phyloP scores from a whole-genome alignment of 2,113 vertebrate species.

The Saiga tatarica region DNA sequence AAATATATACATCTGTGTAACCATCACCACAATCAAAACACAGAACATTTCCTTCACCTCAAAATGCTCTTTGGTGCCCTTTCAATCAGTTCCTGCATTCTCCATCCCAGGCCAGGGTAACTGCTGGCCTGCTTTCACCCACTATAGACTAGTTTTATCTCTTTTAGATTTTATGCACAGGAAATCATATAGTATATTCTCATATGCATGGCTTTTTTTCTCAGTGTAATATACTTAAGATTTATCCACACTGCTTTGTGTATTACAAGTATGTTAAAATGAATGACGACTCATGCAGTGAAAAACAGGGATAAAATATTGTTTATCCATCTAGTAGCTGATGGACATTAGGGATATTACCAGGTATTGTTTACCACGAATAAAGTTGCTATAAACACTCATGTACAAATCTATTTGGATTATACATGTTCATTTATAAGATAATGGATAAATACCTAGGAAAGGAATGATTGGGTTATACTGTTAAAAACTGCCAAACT shows the following conservation, averaged over 20 bases:
- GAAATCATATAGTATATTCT: neutral
- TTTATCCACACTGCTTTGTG: neutral
- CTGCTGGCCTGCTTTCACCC: neutral
- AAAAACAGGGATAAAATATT: neutral
- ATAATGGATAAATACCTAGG: neutral
- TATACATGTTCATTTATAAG: neutral
- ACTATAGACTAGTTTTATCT: neutral
- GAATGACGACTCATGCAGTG: neutral
- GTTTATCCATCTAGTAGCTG: neutral
- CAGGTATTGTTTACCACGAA: neutral
- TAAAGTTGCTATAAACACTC: neutral
- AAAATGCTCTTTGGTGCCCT: neutral
- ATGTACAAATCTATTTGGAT: neutral
- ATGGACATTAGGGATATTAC: neutral
- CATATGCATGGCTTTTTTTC: constrained; percentile 6
- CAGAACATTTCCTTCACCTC: neutral
- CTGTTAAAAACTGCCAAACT: neutral
- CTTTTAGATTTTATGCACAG: neutral
- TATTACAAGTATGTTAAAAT: neutral
- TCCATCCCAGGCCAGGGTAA: neutral
- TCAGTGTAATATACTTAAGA: neutral
- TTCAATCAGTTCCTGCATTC: neutral
- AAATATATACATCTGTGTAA: neutral
- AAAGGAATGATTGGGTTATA: neutral
- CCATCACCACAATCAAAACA: neutral